phyloP scores from a whole-genome alignment of 2,797 vertebrate species.

The Myotis myotis region DNA sequence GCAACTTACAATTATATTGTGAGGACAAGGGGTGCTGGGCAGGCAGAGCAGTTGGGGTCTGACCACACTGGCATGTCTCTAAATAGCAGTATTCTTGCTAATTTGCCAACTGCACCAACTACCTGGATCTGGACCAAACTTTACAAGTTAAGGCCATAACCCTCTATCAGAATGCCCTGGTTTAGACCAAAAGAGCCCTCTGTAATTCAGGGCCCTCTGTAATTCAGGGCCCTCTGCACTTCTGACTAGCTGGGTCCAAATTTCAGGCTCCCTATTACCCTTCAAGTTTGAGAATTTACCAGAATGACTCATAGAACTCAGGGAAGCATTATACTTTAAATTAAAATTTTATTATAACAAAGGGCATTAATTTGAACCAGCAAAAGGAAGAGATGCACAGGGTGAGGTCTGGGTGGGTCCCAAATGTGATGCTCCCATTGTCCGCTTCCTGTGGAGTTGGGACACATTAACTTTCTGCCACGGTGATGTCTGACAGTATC shows the following conservation, averaged over 20 bases:
- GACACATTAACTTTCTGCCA: neutral
- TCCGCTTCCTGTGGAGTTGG: neutral
- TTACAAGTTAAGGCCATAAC: neutral
- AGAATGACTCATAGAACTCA: neutral
- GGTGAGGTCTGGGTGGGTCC: neutral
- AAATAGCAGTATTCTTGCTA: neutral
- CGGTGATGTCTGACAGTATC: rapidly evolving
- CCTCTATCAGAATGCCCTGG: neutral
- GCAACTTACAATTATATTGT: neutral
- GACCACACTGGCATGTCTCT: neutral
- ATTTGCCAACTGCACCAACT: neutral
- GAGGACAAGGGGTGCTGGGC: neutral
- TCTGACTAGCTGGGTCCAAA: neutral
- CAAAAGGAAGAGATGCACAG: neutral
- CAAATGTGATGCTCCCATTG: neutral
- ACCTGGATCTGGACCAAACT: neutral
- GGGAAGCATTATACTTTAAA: neutral
- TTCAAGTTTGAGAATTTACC: neutral
- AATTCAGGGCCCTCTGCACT: neutral
- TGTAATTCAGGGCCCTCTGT: neutral
- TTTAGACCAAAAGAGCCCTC: neutral
- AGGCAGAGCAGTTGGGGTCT: neutral
- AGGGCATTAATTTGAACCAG: neutral
- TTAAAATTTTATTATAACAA: neutral
- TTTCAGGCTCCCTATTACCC: neutral